These are phyloP conservation scores for Agrotis puta DNA, from an alignment of 2,888 invertebrate species.

Conservation along the genomic window DNA sequence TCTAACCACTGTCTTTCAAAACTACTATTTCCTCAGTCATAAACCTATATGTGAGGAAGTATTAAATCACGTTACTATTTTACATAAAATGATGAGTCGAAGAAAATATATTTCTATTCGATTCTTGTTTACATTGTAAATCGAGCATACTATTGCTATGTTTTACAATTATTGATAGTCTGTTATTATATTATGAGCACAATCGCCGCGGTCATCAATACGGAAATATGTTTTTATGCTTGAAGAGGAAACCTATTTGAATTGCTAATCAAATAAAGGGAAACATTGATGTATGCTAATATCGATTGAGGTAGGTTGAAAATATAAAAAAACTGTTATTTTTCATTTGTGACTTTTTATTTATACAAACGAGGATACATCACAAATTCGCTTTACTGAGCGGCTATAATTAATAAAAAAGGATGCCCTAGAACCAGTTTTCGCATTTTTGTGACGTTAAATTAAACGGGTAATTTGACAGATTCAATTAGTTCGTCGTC, in stretches of 20 bases:
- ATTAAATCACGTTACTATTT: conserved; percentile 50
- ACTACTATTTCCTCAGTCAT: conserved; percentile 52
- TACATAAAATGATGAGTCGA: conserved; percentile 63
- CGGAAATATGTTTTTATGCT: conserved; percentile 57
- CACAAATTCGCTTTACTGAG: neutral
- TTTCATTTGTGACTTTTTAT: conserved; percentile 3
- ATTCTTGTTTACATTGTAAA: conserved; percentile 63
- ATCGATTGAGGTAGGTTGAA: conserved; percentile 53
- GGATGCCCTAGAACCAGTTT: neutral
- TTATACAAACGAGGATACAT: conserved; percentile 6
- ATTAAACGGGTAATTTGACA: no score
- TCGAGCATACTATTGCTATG: conserved; percentile 31
- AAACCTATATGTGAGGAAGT: conserved; percentile 57
- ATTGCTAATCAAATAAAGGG: conserved; percentile 54
- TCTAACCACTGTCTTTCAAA: conserved; percentile 17
- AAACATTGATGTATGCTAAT: conserved; percentile 30
- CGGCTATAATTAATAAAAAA: neutral
- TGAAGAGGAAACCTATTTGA: conserved; percentile 60
- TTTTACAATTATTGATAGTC: conserved; percentile 58
- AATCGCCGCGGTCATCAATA: conserved; percentile 54
- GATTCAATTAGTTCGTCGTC: no score
- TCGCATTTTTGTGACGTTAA: no score
- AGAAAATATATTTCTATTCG: conserved; percentile 61
- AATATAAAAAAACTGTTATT: conserved; percentile 15
- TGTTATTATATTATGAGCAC: conserved; percentile 44